A percentile compares a stretch with the other conserved stretches of the same genome.
Evolutionary conservation across 2,113 vertebrate genomes (phyloP).

Genomic region (Carollia perspicillata): DNA sequence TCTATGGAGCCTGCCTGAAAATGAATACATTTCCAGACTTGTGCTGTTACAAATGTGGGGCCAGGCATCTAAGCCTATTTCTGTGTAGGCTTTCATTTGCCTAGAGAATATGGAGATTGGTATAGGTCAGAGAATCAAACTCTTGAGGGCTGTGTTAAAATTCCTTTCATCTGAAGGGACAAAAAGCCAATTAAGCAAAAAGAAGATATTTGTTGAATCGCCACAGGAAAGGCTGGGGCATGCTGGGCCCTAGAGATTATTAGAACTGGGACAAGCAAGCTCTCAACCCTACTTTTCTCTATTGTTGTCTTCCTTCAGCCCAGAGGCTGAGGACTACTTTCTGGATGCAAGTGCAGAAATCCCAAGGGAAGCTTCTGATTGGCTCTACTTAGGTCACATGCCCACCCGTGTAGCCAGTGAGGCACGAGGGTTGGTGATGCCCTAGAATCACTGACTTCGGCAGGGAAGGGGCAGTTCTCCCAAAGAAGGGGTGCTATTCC

Average conservation of each 20-base stretch:
- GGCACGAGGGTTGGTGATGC: background rate
- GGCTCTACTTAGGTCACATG: background rate
- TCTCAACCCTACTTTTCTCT: background rate
- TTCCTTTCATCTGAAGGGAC: background rate
- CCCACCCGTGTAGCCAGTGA: fast-evolving
- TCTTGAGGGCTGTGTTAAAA: background rate
- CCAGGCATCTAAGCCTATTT: too few relatives aligned
- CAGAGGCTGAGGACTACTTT: background rate
- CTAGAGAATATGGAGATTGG: background rate
- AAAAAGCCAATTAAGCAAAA: background rate
- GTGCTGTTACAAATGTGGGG: background rate
- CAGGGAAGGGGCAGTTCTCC: fast-evolving
- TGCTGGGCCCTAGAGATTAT: background rate
- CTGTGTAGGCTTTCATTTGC: background rate
- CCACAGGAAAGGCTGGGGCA: background rate
- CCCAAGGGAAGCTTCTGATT: background rate
- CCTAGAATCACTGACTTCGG: background rate
- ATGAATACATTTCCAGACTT: background rate
- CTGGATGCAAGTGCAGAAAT: background rate
- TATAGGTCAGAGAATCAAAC: background rate
- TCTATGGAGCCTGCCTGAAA: background rate
- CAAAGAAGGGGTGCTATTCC: background rate
- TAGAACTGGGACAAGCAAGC: background rate
- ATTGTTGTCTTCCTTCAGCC: background rate
- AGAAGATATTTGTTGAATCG: background rate